These are phyloP conservation scores for Oscheius sp. DNA, from an alignment of 1,140 invertebrate species.

Conservation along the genomic window DNA sequence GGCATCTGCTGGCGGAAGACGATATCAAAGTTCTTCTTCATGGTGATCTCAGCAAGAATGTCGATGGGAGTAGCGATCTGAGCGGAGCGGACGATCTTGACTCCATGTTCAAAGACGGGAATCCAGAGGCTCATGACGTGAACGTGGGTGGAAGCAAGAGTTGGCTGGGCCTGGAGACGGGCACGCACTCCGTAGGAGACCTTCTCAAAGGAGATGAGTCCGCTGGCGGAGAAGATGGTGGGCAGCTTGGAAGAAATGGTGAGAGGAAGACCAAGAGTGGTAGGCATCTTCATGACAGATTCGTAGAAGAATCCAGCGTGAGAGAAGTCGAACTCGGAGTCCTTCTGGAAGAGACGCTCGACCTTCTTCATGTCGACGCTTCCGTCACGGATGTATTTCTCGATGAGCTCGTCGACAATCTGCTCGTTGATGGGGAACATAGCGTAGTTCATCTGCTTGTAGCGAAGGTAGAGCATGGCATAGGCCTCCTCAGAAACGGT, in stretches of 20 bases:
- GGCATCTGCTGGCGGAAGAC: conserved; percentile 12
- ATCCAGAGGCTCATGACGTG: conserved; percentile 23
- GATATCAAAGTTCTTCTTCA: conserved; percentile 31
- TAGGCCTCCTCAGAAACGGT: conserved; percentile 9
- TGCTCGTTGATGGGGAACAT: conserved; percentile 31
- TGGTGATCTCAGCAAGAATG: neutral
- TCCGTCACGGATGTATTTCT: conserved; percentile 38
- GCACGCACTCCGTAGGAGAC: conserved; percentile 18
- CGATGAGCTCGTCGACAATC: conserved; percentile 19
- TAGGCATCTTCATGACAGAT: conserved; percentile 38
- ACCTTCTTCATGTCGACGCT: conserved; percentile 31
- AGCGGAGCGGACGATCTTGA: conserved; percentile 33
- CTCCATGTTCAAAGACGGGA: conserved; percentile 37
- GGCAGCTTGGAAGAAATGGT: conserved; percentile 32
- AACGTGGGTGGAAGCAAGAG: conserved; percentile 37
- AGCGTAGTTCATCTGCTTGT: conserved; percentile 39
- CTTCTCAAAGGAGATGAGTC: conserved; percentile 15
- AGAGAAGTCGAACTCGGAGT: conserved; percentile 7
- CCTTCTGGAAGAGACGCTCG: conserved; percentile 20
- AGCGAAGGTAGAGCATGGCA: conserved; percentile 39
- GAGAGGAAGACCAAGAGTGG: conserved; percentile 43
- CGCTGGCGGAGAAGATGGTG: conserved; percentile 28
- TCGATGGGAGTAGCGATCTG: conserved; percentile 37
- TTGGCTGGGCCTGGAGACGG: conserved; percentile 24
- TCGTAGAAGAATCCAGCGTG: conserved; percentile 31